Percentiles rank a stretch among this genome's conserved stretches.
Conservation (phyloP, 2,888 invertebrate species). For the Subacronicta megacephala region DNA sequence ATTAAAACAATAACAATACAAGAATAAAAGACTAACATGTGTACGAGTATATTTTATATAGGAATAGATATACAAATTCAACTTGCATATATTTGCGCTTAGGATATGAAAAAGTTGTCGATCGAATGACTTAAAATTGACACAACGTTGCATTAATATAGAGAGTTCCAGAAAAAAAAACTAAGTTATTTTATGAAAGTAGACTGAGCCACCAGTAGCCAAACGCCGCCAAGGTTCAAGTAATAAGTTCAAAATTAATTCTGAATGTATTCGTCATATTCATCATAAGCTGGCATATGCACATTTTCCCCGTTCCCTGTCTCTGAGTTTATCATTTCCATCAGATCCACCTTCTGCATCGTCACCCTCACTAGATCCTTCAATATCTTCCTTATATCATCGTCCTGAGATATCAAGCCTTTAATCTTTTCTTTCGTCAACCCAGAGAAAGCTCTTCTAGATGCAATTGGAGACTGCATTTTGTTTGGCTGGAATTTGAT, state of each 20-base stretch:
- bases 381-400: conserved; percentile 82
- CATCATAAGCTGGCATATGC: conserved; percentile 17
- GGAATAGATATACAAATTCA: too few relatives aligned
- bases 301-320: conserved; percentile 11
- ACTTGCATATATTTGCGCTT: too few relatives aligned
- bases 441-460: conserved; percentile 66
- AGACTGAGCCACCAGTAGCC: too few relatives aligned
- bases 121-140: too few relatives aligned
- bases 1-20: background rate
- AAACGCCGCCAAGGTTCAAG: too few relatives aligned
- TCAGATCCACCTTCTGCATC: conserved; percentile 82
- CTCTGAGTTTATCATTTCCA: conserved; percentile 67
- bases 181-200: too few relatives aligned
- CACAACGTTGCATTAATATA: too few relatives aligned
- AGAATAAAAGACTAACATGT: background rate
- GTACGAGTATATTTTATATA: too few relatives aligned
- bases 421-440: conserved; percentile 80
- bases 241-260: too few relatives aligned
- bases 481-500: conserved; percentile 43
- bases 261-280: conserved; percentile 38
- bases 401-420: conserved; percentile 76
- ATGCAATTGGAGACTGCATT: conserved; percentile 49
- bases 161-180: too few relatives aligned
- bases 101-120: too few relatives aligned
- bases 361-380: conserved; percentile 83